Percentiles rank a stretch among this genome's conserved stretches.
Evolutionary conservation across 2,888 invertebrate genomes (phyloP).

Genomic region (Ophion ellenae): DNA sequence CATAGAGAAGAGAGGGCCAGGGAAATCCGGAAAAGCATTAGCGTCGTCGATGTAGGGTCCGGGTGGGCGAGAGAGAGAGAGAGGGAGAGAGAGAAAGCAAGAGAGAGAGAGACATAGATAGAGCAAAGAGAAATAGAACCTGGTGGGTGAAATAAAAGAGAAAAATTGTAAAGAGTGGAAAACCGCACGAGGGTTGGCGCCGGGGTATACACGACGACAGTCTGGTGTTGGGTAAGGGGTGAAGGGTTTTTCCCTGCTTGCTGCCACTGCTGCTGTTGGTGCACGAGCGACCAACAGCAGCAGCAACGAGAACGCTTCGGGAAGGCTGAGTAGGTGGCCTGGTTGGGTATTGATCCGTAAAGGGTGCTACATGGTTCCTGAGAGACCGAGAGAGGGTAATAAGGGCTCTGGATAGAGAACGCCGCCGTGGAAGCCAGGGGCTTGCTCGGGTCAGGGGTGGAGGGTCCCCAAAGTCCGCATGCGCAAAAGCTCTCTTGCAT

Average conservation of each 20-base stretch:
- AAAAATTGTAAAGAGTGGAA: constrained; percentile 35
- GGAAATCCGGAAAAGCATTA: constrained; percentile 29
- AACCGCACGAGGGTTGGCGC: constrained; percentile 55
- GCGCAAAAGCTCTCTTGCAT: constrained; percentile 61
- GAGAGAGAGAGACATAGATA: not conserved
- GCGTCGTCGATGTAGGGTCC: not conserved
- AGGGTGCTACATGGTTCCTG: constrained; percentile 63
- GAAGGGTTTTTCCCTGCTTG: constrained; percentile 41
- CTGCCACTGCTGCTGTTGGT: constrained; percentile 41
- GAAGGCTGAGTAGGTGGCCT: constrained; percentile 76
- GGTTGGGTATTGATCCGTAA: constrained; percentile 83
- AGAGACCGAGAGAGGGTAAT: constrained; percentile 49
- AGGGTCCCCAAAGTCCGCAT: constrained; percentile 58
- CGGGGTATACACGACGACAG: constrained; percentile 59
- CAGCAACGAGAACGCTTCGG: constrained; percentile 54
- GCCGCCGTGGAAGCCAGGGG: constrained; percentile 53
- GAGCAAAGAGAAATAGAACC: constrained; percentile 24
- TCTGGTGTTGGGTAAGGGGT: constrained; percentile 56
- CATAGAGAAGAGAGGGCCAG: constrained; percentile 2
- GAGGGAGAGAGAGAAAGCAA: not conserved
- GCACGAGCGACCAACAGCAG: constrained; percentile 51
- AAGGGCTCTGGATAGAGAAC: constrained; percentile 51
- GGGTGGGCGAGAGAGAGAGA: constrained; percentile 13
- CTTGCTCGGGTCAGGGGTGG: constrained; percentile 68
- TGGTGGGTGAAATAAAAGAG: constrained; percentile 17